Evolutionary conservation across 2,888 invertebrate species (phyloP), one percentile per base, ranked within the genome.

Genomic region (Dioctria rufipes): DNA sequence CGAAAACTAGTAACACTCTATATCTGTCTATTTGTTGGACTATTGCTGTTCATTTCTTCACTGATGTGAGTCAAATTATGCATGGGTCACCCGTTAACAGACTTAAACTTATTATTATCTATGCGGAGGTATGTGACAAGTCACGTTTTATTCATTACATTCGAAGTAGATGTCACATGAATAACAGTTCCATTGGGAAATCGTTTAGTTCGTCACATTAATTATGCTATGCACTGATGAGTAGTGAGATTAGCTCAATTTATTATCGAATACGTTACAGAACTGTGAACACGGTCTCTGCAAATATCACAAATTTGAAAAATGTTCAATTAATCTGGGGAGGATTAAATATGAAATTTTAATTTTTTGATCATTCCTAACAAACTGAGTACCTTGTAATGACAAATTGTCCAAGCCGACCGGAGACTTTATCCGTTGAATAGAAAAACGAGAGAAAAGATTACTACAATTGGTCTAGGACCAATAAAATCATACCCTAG

Each of bases 121-220:
- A 25, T 25, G 25, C 25, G 25, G 39, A 40, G 13, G 69, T 40
- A 67, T 58, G 43, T 69, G 78, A 42, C 81, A 81, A 81, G 81
- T 81, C 81, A 81, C 81, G 81, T 81, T 78, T 75, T 54, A 61
- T 77, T 78, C 81, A 81, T 81, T 78, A 78, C 75, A 61, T 58
- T 43, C 37, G 4, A n/a, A 54, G 11, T 54, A 37, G 25, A 37
- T 61, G 61, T 8, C 61, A 39, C 61, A 61, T 61, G 61, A 61
- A 61, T 25, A 61, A 39, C n/a, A 37, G 37, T 61, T 25, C 37
- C 5, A 13, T 25, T 5, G 61, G 61, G n/a, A 13, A 61, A 8
- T 25, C 4, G 8, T 61, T 61, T 61, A 61, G 11, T 3, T 61
- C 37, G 3, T 39, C 8, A 39, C 61, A 61, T 61, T 25, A 61